phyloP scores from a whole-genome alignment of 1,140 invertebrate genomes.

The Littorina saxatilis region DNA sequence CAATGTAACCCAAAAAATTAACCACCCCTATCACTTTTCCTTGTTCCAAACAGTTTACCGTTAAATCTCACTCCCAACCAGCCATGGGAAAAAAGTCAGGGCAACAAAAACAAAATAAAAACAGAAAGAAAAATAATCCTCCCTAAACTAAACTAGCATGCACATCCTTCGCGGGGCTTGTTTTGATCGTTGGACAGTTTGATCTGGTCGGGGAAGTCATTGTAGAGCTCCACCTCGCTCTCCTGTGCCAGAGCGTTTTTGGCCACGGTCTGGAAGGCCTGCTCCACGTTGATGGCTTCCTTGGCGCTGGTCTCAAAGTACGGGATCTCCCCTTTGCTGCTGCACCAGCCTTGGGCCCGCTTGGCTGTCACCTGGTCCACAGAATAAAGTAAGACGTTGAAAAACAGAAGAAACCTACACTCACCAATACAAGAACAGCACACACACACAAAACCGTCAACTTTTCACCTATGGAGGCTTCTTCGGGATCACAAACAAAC shows the following conservation, averaged over 20 bases:
- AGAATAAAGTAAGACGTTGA: too few relatives aligned
- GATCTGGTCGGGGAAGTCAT: constrained; percentile 98
- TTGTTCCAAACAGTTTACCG: not conserved
- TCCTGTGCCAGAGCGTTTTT: constrained; percentile 96
- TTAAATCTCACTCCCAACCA: too few relatives aligned
- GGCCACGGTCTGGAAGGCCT: constrained; percentile 98
- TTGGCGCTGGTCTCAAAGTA: constrained; percentile 99
- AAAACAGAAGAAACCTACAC: too few relatives aligned
- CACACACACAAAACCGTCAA: too few relatives aligned
- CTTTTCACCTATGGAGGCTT: too few relatives aligned
- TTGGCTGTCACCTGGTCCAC: constrained; percentile 88
- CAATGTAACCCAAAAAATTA: not conserved
- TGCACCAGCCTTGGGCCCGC: constrained; percentile 98
- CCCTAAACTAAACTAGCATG: constrained; percentile 61
- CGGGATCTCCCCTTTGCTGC: constrained; percentile 98
- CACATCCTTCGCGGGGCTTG: constrained; percentile 70
- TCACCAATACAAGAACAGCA: too few relatives aligned
- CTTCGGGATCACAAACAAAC: too few relatives aligned
- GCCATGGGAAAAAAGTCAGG: too few relatives aligned
- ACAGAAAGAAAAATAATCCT: not conserved
- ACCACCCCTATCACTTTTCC: not conserved
- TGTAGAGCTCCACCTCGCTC: constrained; percentile 91
- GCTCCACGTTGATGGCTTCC: constrained; percentile 98
- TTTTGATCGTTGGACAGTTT: constrained; percentile 78
- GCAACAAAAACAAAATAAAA: not conserved